Base-by-base conservation (phyloP, 2,113 vertebrate genomes). In the Antennarius striatus region DNA sequence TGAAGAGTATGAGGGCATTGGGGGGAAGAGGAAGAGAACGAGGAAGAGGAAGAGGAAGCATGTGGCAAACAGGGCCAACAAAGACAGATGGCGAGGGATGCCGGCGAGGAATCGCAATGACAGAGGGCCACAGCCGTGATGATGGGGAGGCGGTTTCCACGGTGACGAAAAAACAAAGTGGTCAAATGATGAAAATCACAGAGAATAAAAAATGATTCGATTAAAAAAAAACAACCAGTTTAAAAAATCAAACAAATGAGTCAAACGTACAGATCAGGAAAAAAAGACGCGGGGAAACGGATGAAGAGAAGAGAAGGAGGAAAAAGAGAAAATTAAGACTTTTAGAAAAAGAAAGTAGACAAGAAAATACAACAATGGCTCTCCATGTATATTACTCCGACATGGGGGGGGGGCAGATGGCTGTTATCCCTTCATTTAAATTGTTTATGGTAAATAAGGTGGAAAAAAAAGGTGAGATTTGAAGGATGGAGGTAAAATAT, bases 301-400 rank as follows among this genome's bases (percentile, higher is more conserved):
- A 76, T 73, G 52, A 68, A 53, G 54, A 82, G 72, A 63, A 46
- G 87, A 94, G 77, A 71, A 86, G 91, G 91, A 84, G 68, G 83
- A 88, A 86, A 53, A 70, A 93, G 94, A 94, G 91, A 95, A 94
- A 93, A 94, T 95, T 95, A 94, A 94, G 91, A 93, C 9, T 30
- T 57, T 36, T 57, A 92, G 91, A 93, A 87, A 92, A 90, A 92
- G 91, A 93, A 87, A 92, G 90, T 88, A 90, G 91, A 90, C 86
- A 90, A 91, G 92, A 91, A 89, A 79, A 67, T 28, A 72, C 85
- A 75, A 85, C 87, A 60, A 93, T 93, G 93, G 92, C 90, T 93
- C 89, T 94, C 91, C 91, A 93, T 94, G 94, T 94, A 93, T 91
- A 36, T 85, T 79, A 29, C 58, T 90, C 82, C 78, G 70, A 79